phyloP scores from a whole-genome alignment of 2,888 invertebrate genomes.

The Synanthedon tipuliformis region DNA sequence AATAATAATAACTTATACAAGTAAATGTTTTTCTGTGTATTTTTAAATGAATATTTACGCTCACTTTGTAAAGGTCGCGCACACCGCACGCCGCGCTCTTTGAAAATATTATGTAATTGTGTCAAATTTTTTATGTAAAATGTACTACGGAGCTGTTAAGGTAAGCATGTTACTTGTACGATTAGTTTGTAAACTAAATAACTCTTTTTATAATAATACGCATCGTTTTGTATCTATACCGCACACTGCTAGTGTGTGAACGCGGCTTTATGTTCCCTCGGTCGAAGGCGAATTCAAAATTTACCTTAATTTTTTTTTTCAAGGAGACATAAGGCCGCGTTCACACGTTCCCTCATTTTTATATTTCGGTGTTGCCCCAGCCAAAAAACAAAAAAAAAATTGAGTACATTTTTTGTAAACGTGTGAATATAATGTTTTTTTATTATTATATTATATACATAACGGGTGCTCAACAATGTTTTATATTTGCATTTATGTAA shows the following conservation, averaged over 20 bases:
- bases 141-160: constrained; percentile 5
- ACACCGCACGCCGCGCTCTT: not conserved
- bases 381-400: not conserved
- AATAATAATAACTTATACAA: no score
- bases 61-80: not conserved
- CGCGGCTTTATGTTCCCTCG: not conserved
- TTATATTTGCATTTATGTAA: constrained; percentile 19
- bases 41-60: no score
- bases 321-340: no score
- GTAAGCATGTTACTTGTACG: constrained; percentile 1
- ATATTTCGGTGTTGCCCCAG: not conserved
- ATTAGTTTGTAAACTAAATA: not conserved
- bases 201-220: not conserved
- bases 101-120: not conserved
- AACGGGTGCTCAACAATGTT: constrained; percentile 22
- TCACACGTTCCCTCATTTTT: not conserved
- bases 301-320: no score
- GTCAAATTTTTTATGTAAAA: constrained; percentile 1
- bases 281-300: no score
- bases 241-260: constrained; percentile 1
- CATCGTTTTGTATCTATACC: constrained; percentile 1
- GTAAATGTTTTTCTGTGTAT: no score
- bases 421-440: constrained; percentile 3
- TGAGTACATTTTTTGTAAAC: constrained; percentile 18
- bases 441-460: not conserved